Base-by-base conservation (phyloP, 2,113 vertebrate species). In the Centropus unirufus region DNA sequence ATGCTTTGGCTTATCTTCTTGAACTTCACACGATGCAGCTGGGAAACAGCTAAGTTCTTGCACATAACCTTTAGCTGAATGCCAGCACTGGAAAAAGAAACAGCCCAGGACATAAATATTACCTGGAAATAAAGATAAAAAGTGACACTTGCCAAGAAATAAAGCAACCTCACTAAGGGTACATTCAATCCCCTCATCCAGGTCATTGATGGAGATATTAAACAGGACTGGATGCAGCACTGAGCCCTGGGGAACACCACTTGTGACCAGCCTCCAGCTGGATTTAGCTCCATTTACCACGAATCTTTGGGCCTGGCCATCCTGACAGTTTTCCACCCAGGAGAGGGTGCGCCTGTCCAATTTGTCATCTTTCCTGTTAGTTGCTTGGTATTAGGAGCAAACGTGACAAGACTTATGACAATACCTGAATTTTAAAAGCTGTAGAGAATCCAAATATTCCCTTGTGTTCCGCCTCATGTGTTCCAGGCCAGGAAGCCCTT, bases 321-420 rank as follows among this genome's bases (percentile, higher is more conserved):
- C 44, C 44, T 18, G 44, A 15, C 44, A 13, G 44, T 46, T 46
- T 46, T 46, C 19, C 16, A 46, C 14, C 13, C 44, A 46, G 44
- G 16, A 46, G 44, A 46, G 44, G 12, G 44, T 46, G 44, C 16
- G 17, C 44, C 44, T 46, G 44, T 46, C 44, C 44, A 46, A 13
- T 82, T 72, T 85, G 22, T 92, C 70, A 39, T 83, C 22, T 21
- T 92, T 88, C 40, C 59, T 77, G 22, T 69, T 77, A 49, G 64
- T 84, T 87, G 22, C n/a, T 76, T 69, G 46, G 8, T 85, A 14
- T 36, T 85, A 40, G 30, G 54, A 57, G 9, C 61, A 78, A 76
- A 22, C 30, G 6, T 0, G 0, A 83, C 46, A 68, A 76, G 40
- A 36, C 3, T 1, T 12, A 40, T 1, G 27, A 51, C 55, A 88